Percentiles rank a stretch among this genome's conserved stretches.
Evolutionary conservation across 2,797 vertebrate genomes (phyloP).

Genomic region (Calcarius lapponicus): DNA sequence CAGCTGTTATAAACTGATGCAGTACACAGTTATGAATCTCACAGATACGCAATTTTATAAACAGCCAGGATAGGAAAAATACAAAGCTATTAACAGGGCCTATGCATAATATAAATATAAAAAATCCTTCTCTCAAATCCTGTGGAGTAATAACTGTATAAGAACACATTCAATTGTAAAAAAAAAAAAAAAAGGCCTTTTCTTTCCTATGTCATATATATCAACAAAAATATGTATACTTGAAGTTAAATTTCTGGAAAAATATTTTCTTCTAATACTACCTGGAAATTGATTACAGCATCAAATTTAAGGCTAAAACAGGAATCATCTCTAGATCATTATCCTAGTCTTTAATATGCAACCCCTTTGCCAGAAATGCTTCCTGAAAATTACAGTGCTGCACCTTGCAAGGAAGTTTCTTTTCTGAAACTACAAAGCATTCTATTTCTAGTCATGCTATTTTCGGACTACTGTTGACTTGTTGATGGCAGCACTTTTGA

Average conservation of each 20-base stretch:
- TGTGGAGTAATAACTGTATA: background rate
- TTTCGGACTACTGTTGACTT: slow-evolving; percentile 48
- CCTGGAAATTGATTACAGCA: background rate
- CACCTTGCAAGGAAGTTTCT: background rate
- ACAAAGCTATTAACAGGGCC: background rate
- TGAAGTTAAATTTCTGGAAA: background rate
- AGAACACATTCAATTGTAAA: background rate
- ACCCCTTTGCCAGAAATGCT: background rate
- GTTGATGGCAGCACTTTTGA: slow-evolving; percentile 13
- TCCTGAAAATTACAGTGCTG: background rate
- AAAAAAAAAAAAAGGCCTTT: background rate
- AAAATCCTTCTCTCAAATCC: background rate
- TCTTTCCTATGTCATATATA: background rate
- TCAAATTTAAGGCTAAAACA: background rate
- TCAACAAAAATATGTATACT: background rate
- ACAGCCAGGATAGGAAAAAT: background rate
- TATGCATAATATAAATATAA: background rate
- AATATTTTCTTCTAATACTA: background rate
- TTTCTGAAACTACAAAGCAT: slow-evolving; percentile 4
- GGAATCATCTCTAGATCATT: background rate
- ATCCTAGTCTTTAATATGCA: background rate
- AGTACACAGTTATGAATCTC: background rate
- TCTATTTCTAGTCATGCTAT: background rate
- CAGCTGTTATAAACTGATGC: background rate
- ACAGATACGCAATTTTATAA: background rate